Evolutionary conservation across 2,888 invertebrate species (phyloP).

Genomic region (Agrotis segetum): DNA sequence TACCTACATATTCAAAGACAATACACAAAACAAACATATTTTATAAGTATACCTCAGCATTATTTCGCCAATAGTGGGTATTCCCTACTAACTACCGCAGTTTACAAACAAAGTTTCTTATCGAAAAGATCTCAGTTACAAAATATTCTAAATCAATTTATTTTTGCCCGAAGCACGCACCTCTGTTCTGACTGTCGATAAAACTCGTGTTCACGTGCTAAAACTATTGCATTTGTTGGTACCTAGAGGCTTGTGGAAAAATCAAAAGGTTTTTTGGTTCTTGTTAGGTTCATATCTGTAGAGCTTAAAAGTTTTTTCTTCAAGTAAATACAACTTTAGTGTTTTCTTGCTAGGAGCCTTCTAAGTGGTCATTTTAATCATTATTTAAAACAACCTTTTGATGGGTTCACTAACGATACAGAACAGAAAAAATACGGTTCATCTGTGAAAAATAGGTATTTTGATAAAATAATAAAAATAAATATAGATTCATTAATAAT

Average conservation of each 20-base stretch:
- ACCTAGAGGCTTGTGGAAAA: conserved; percentile 2
- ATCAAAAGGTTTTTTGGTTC: conserved; percentile 10
- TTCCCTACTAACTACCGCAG: neutral
- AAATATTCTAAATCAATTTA: conserved; percentile 53
- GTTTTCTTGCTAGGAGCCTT: no score
- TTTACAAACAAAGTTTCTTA: conserved; percentile 27
- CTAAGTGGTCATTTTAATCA: no score
- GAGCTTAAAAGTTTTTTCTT: neutral
- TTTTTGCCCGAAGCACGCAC: conserved; percentile 39
- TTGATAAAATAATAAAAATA: no score
- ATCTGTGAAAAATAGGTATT: no score
- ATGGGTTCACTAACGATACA: no score
- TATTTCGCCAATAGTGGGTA: neutral
- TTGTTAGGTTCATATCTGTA: neutral
- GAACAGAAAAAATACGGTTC: no score
- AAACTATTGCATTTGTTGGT: conserved; percentile 37
- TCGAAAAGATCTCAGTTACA: conserved; percentile 41
- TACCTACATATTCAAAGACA: no score
- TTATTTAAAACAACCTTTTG: no score
- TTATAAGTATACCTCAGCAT: neutral
- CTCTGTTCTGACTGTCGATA: conserved; percentile 27
- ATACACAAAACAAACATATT: neutral
- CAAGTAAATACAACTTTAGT: neutral
- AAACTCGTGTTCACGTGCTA: conserved; percentile 25
- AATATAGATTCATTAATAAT: no score